phyloP scores from a whole-genome alignment of 2,113 vertebrate species.

The Apus apus region DNA sequence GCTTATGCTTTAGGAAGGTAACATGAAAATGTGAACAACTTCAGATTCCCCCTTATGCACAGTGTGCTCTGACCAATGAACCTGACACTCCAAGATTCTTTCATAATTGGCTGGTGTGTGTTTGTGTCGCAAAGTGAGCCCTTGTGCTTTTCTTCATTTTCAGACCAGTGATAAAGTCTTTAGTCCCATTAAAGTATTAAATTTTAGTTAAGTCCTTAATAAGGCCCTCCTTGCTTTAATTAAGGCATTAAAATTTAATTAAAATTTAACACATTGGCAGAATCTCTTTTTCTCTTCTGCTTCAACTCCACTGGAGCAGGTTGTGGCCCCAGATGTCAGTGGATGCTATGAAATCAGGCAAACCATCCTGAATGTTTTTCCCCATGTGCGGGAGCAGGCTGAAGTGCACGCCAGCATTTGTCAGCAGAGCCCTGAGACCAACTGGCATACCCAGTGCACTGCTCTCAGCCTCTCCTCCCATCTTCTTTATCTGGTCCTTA shows the following conservation, averaged over 20 bases:
- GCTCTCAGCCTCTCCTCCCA: not conserved
- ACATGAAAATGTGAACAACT: not conserved
- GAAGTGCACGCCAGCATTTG: not conserved
- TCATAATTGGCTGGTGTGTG: constrained; percentile 31
- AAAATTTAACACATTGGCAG: constrained; percentile 55
- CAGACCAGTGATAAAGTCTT: constrained; percentile 61
- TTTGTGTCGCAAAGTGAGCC: not conserved
- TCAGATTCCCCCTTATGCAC: not conserved
- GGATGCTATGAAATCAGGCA: not conserved
- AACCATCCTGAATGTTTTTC: not conserved
- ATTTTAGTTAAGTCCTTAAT: constrained; percentile 71
- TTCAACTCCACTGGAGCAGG: not conserved
- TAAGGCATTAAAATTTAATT: constrained; percentile 68
- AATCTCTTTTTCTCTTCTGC: constrained; percentile 4
- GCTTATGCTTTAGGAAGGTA: not conserved
- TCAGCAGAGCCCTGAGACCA: not conserved
- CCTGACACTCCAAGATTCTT: constrained; percentile 46
- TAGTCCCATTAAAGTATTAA: constrained; percentile 75
- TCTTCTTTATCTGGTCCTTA: not conserved
- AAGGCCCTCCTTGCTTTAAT: constrained; percentile 62
- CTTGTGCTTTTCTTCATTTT: not conserved
- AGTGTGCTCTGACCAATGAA: not conserved
- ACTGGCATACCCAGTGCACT: fast-evolving
- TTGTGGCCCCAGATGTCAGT: not conserved
- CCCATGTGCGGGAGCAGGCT: not conserved